Evolutionary conservation across 2,888 invertebrate species (phyloP), one percentile per base, ranked within the genome.

Genomic region (Drosophila lacicola): DNA sequence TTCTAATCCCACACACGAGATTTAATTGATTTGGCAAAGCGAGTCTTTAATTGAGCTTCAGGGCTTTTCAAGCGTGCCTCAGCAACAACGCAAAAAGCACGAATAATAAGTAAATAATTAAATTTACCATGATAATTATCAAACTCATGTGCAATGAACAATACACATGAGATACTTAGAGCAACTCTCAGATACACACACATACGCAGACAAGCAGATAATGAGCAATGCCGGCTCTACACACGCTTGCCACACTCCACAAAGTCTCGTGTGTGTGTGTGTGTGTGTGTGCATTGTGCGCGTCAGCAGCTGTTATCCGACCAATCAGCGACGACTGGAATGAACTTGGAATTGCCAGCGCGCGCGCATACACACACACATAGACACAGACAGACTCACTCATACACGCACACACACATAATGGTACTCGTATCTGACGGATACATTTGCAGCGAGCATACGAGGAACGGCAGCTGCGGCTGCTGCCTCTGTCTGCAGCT

Each of bases 91-190:
- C 50, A 37, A 29, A 49, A 54, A 47, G 46, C 45, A 45, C 33
- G 45, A 50, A 66, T 77, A 71, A 82, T 70, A 68, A 88, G 75
- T 69, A 67, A 80, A 78, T 85, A 85, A 85, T 88, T 85, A 77
- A 82, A 68, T 82, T 71, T 69, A 68, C 54, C 47, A 60, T 65
- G 74, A 84, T 87, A 72, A 81, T 78, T 82, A 86, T 82, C 83
- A 51, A 39, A 14, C 29, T 29, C 17, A 44, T 44, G 36, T 55
- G 63, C 51, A 61, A 66, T 45, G 51, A 39, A 50, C 34, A 63
- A 55, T 34, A 42, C 29, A 39, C 6, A 37, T n/a, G 41, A 65
- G 60, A 62, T 46, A 54, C 44, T 50, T 33, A 17, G 17, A 14
- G 41, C 47, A 17, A 54, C 51, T 39, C 64, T 57, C 49, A 29